Base-by-base conservation (phyloP, 2,113 vertebrate genomes). In the Trinectes maculatus region DNA sequence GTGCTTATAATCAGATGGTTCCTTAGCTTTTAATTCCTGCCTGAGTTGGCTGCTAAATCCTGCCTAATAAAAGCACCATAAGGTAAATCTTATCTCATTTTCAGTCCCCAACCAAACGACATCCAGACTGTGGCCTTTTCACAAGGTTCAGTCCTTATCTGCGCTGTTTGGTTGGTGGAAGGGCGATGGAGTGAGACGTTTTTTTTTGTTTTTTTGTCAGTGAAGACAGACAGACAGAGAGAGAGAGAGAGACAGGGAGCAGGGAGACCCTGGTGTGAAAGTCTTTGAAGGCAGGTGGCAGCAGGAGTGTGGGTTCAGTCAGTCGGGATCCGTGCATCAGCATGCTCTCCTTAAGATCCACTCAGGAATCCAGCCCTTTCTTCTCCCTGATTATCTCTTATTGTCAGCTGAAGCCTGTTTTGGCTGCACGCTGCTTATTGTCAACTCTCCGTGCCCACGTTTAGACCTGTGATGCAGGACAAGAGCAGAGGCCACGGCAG, bases 71-170 rank as follows among this genome's bases (percentile, higher is more conserved):
- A 92, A 89, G 85, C 73, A 83, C 73, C 86, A 89, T 87, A 90
- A 89, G 86, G 88, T 85, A 88, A 91, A 90, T 91, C 71, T 71
- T 90, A 86, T 89, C 83, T 90, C 49, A 86, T 91, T 91, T 91
- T 89, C 85, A 51, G 76, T 90, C 74, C 83, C 65, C 60, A n/a
- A 70, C 77, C 74, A 87, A 89, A 91, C 87, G 79, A 90, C 81
- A 92, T 82, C 77, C 86, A 91, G 87, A 87, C 75, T 43, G 47
- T 80, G 62, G 61, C 64, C 48, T 69, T 80, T 87, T 83, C 77
- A 66, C 56, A 80, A 71, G 48, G 52, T 79, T 77, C 53, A 71
- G 37, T n/a, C 53, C 76, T 81, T 79, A 72, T 82, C 75, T 86
- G 52, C 36, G 68, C 79, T 84, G 79, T 83, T 79, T 64, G 25